These are phyloP conservation scores for Glaucomys volans DNA, from an alignment of 2,113 vertebrate species.

Conservation along the genomic window DNA sequence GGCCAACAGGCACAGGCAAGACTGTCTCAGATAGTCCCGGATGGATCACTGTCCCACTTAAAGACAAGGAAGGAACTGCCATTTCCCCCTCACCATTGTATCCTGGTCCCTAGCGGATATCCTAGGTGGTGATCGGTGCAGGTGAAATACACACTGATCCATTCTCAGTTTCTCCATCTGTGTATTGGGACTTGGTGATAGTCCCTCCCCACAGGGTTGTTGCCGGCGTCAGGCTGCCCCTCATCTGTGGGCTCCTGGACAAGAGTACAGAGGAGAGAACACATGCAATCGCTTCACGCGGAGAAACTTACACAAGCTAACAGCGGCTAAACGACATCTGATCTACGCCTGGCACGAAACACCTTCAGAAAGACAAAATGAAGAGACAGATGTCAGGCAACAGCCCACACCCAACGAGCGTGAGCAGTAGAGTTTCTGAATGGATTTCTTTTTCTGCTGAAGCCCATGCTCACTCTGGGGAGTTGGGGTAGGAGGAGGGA, in stretches of 20 bases:
- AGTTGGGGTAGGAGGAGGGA: neutral
- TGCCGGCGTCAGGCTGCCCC: neutral
- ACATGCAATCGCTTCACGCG: neutral
- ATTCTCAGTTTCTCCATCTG: neutral
- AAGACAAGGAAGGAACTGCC: neutral
- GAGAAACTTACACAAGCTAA: neutral
- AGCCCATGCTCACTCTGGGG: neutral
- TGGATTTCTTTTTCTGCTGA: neutral
- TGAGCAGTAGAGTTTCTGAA: neutral
- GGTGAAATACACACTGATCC: neutral
- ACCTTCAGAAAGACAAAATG: neutral
- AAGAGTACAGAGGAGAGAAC: neutral
- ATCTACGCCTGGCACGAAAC: neutral
- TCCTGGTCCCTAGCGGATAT: neutral
- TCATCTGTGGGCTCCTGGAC: neutral
- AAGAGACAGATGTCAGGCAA: neutral
- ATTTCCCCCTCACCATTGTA: too few species aligned
- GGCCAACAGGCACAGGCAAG: fast-evolving
- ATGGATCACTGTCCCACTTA: neutral
- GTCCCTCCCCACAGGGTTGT: neutral
- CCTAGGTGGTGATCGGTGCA: neutral
- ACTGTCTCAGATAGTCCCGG: neutral
- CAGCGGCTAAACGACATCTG: neutral
- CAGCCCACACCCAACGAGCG: neutral
- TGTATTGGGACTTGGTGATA: neutral